A percentile compares a stretch with the other conserved stretches of the same genome.
phyloP scores from a whole-genome alignment of 2,113 vertebrate species.

The Zeus faber region DNA sequence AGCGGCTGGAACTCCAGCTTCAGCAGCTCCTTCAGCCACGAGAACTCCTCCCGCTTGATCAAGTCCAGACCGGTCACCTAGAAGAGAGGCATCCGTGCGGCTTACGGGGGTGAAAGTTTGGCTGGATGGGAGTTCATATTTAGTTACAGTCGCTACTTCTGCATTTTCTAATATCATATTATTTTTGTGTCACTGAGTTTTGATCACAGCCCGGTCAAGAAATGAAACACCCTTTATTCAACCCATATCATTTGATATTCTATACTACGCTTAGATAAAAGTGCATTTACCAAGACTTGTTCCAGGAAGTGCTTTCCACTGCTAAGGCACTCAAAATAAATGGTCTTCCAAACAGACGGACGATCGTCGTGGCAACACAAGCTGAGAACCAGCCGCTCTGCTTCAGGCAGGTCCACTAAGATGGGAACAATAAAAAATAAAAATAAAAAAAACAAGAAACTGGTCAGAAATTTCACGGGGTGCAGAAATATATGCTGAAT shows the following conservation, averaged over 20 bases:
- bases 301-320: slow-evolving; percentile 94
- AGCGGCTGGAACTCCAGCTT: slow-evolving; percentile 86
- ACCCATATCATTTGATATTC: too few species aligned
- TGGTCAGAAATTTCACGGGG: neutral
- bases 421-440: neutral
- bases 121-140: too few species aligned
- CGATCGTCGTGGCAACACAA: slow-evolving; percentile 81
- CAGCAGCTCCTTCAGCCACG: slow-evolving; percentile 75
- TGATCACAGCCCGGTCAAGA: too few species aligned
- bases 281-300: slow-evolving; percentile 90
- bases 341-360: slow-evolving; percentile 81
- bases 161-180: too few species aligned
- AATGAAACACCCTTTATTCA: too few species aligned
- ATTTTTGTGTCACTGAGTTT: too few species aligned
- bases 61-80: slow-evolving; percentile 91
- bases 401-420: slow-evolving; percentile 71
- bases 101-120: too few species aligned
- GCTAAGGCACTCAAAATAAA: slow-evolving; percentile 90
- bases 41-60: slow-evolving; percentile 87
- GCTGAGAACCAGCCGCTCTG: slow-evolving; percentile 75
- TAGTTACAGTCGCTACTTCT: too few species aligned
- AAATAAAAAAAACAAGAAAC: neutral
- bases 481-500: neutral
- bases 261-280: too few species aligned
- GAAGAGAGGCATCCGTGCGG: neutral